These are phyloP conservation scores for Nerophis ophidion DNA, from an alignment of 2,113 vertebrate genomes.

Conservation along the genomic window DNA sequence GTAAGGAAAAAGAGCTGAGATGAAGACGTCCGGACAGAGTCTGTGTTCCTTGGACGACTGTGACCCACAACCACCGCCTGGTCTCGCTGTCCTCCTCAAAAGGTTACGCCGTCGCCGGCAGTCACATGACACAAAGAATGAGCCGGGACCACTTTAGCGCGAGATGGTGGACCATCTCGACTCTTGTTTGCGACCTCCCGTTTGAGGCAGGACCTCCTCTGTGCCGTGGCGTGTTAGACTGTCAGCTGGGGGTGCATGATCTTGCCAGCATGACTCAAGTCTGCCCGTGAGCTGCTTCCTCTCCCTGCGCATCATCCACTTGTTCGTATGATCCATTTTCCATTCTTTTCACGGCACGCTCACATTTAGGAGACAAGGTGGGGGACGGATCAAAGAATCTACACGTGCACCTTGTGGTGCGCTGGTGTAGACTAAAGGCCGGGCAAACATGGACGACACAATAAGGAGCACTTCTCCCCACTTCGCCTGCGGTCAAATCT, in stretches of 20 bases:
- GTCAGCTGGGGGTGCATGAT: conserved; percentile 68
- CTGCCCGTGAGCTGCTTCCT: conserved; percentile 69
- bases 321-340: conserved; percentile 73
- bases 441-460: conserved; percentile 28
- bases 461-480: conserved; percentile 19
- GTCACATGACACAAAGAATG: conserved; percentile 87
- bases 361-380: conserved; percentile 41
- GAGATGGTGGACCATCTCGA: conserved; percentile 11
- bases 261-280: conserved; percentile 76
- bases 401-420: conserved; percentile 64
- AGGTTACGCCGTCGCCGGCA: conserved; percentile 91
- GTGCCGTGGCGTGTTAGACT: conserved; percentile 64
- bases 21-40: conserved; percentile 68
- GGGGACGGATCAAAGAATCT: conserved; percentile 64
- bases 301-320: conserved; percentile 66
- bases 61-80: conserved; percentile 68
- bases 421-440: conserved; percentile 13
- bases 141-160: conserved; percentile 70
- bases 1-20: conserved; percentile 49
- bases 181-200: conserved; percentile 32
- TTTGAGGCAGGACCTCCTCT: conserved; percentile 57
- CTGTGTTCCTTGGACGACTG: conserved; percentile 61
- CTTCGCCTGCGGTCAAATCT: conserved; percentile 24
- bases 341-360: conserved; percentile 63
- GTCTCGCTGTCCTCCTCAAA: conserved; percentile 67